Evolutionary conservation across 1,140 invertebrate genomes (phyloP).

Genomic region (Tetramorium parvispinum): DNA sequence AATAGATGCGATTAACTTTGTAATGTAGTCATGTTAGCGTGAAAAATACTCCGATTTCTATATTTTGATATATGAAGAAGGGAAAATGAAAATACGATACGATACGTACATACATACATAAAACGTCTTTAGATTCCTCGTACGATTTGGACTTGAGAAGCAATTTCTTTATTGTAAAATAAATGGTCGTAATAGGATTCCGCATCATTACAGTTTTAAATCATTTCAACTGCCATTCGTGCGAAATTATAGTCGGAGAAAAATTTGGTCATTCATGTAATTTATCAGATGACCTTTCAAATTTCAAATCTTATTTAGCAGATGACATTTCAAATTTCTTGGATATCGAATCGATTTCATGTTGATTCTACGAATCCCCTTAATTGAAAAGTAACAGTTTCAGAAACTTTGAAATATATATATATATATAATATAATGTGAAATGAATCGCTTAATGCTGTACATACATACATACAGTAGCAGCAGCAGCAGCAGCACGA

Average conservation of each 20-base stretch:
- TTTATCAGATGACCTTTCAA: background rate
- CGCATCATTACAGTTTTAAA: slow-evolving; percentile 9
- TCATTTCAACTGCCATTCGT: background rate
- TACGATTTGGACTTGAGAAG: background rate
- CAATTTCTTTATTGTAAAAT: slow-evolving; percentile 4
- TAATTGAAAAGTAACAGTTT: slow-evolving; percentile 1
- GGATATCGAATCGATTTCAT: background rate
- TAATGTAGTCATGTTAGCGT: background rate
- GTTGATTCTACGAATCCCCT: background rate
- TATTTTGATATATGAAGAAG: background rate
- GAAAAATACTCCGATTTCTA: background rate
- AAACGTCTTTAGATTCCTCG: background rate
- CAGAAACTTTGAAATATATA: background rate
- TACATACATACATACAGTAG: background rate
- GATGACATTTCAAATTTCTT: background rate
- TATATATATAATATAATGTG: background rate
- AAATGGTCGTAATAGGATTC: background rate
- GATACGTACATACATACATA: background rate
- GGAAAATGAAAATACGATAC: background rate
- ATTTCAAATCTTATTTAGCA: background rate
- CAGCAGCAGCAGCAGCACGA: background rate
- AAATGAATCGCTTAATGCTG: background rate
- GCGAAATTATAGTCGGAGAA: slow-evolving; percentile 9
- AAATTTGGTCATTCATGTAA: slow-evolving; percentile 24
- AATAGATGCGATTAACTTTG: slow-evolving; percentile 13